phyloP scores from a whole-genome alignment of 2,113 vertebrate genomes.

The Lagenorhynchus albirostris region DNA sequence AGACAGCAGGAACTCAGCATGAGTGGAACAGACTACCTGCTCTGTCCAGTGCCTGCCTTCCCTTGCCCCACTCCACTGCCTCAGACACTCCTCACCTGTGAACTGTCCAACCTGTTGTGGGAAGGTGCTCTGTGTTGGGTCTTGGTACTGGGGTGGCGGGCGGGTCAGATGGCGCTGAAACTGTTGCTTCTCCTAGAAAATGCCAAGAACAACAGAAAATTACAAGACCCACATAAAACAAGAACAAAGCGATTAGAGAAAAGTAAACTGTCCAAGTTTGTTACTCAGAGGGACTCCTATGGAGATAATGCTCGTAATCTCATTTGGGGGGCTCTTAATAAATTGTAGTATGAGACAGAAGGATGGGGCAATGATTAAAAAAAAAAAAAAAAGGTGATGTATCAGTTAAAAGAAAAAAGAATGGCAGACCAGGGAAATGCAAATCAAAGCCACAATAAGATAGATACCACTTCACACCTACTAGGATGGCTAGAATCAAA shows the following conservation, averaged over 20 bases:
- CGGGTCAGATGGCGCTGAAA: constrained; percentile 95
- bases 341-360: neutral
- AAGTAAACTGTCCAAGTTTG: neutral
- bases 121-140: constrained; percentile 92
- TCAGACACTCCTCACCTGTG: constrained; percentile 80
- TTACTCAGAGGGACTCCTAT: neutral
- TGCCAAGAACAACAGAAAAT: neutral
- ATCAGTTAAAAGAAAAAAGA: neutral
- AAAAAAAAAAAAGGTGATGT: neutral
- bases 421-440: neutral
- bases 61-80: rapidly evolving
- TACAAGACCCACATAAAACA: neutral
- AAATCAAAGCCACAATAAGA: neutral
- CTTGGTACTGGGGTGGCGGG: constrained; percentile 97
- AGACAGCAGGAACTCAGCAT: neutral
- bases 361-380: neutral
- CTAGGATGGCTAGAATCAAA: neutral
- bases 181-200: constrained; percentile 93
- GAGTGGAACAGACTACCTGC: rapidly evolving
- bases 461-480: neutral
- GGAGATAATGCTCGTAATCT: neutral
- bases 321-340: neutral
- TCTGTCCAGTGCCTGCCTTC: too few relatives aligned
- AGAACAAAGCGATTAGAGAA: neutral
- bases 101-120: constrained; percentile 91